Evolutionary conservation across 2,113 vertebrate species (phyloP).

Genomic region (Percina caprodes): DNA sequence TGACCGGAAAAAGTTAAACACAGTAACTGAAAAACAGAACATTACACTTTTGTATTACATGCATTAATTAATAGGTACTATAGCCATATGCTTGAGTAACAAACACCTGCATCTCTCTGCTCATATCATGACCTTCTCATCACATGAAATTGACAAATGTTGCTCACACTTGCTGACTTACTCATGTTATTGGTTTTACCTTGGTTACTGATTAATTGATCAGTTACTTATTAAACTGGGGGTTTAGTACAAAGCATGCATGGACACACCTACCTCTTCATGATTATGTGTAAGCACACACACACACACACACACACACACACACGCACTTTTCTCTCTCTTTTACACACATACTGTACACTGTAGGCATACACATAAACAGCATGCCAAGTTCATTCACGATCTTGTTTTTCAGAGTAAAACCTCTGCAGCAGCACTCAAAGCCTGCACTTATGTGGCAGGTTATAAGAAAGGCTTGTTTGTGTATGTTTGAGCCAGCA

Average conservation of each 20-base stretch:
- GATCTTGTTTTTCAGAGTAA: constrained; percentile 51
- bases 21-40: not conserved
- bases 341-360: not conserved
- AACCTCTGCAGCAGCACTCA: constrained; percentile 40
- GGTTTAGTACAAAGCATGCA: not conserved
- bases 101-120: not conserved
- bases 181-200: not conserved
- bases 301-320: not conserved
- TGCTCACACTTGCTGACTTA: not conserved
- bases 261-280: not conserved
- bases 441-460: constrained; percentile 38
- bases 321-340: constrained; percentile 2
- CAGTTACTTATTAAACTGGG: constrained; percentile 15
- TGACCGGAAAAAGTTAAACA: not conserved
- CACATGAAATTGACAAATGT: not conserved
- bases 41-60: not conserved
- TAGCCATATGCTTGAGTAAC: not conserved
- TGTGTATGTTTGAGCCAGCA: constrained; percentile 22
- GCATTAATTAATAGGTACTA: not conserved
- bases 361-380: not conserved
- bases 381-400: constrained; percentile 46
- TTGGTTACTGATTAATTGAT: constrained; percentile 31
- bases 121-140: not conserved
- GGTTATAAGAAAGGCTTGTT: constrained; percentile 48
- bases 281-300: not conserved